phyloP scores from a whole-genome alignment of 2,888 invertebrate species.

The Ecdyonurus torrentis region DNA sequence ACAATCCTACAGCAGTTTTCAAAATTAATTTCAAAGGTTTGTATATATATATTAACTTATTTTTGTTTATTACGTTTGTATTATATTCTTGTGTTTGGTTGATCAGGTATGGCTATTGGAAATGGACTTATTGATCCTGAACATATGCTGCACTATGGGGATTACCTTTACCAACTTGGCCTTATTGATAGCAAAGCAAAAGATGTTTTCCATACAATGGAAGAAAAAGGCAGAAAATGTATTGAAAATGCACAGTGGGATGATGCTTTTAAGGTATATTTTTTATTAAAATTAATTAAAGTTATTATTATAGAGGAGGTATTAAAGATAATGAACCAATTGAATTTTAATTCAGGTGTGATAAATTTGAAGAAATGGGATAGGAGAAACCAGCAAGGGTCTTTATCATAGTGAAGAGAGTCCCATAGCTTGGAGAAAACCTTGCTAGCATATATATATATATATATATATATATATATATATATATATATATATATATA shows the following conservation, averaged over 20 bases:
- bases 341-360: too few relatives aligned
- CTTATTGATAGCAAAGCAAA: conserved; percentile 46
- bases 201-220: conserved; percentile 39
- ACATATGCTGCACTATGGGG: conserved; percentile 58
- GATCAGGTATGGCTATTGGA: conserved; percentile 52
- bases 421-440: too few relatives aligned
- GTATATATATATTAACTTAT: background rate
- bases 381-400: too few relatives aligned
- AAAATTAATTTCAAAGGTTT: conserved; percentile 45
- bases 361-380: too few relatives aligned
- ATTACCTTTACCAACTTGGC: conserved; percentile 64
- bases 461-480: too few relatives aligned
- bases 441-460: too few relatives aligned
- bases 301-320: too few relatives aligned
- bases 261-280: conserved; percentile 48
- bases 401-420: too few relatives aligned
- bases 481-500: too few relatives aligned
- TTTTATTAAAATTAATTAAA: too few relatives aligned
- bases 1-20: conserved; percentile 35
- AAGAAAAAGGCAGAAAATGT: conserved; percentile 35
- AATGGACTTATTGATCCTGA: conserved; percentile 66
- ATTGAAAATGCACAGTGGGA: conserved; percentile 46
- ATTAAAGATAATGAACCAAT: too few relatives aligned
- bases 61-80: background rate
- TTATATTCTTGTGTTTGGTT: background rate